Evolutionary conservation across 2,113 vertebrate genomes (phyloP), one percentile per base, ranked within the genome.

Genomic region (Sterna hirundo): DNA sequence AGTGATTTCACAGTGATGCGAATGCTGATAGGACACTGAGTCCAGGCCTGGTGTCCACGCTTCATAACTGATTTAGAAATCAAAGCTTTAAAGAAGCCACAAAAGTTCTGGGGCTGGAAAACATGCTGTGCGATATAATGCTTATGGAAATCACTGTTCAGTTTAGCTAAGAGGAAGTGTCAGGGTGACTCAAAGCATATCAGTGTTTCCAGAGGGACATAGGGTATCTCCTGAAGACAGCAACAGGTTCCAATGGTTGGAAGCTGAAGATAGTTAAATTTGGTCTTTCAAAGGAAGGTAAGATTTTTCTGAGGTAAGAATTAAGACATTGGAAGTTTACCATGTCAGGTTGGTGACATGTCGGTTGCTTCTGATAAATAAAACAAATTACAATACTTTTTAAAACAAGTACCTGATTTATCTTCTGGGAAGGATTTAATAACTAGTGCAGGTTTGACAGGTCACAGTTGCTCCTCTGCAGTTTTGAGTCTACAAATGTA

Each of bases 101-200:
- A 14, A 0, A 36, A 65, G 36, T 49, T 80, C 21, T 74, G 75
- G 29, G 57, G 34, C 52, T 69, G 5, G 46, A 47, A 61, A 52
- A 72, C 11, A 5, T 0, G 3, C 16, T 74, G 30, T 46, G 42
- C 13, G 4, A 22, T 46, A 2, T 3, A 29, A 13, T 14, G 15
- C 16, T 44, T 11, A 2, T 6, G 42, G 66, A 66, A 42, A 57
- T 30, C 23, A 25, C 23, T 57, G 32, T n/a, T 38, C 44, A 36
- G 17, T 57, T 76, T 23, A 40, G 68, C 79, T 38, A 10, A 49
- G 64, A 74, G 72, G 36, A 80, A 40, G 14, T 9, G 42, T 17
- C 58, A 86, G 6, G 57, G 58, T 62, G 40, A 29, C 64, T 74
- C 51, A 36, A 16, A 89, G 51, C 10, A 0, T 17, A 9, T 25